Base-by-base conservation (phyloP, 2,797 vertebrate species). In the Gouania willdenowi region DNA sequence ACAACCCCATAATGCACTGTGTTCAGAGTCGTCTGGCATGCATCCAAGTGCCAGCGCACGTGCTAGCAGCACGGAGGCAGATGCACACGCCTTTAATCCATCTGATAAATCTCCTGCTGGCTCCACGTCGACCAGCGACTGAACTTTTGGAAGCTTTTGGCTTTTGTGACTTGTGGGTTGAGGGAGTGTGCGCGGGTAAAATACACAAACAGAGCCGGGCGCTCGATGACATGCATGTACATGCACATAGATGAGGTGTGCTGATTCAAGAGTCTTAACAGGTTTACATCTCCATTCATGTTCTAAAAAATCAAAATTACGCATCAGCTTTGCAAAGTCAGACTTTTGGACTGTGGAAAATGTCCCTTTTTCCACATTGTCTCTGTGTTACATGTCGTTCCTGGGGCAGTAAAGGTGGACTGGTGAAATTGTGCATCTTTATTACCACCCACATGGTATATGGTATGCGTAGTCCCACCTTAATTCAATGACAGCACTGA, bases 71-170 rank as follows among this genome's bases (percentile, higher is more conserved):
- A 23, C 41, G 32, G 51, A 62, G 41, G 63, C 81, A 85, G 71
- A 83, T 70, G 64, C 62, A 77, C 75, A 13, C 37, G 41, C 29
- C 11, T 64, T 38, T 80, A 85, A 87, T 86, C 85, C 79, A 40
- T 32, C 12, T 42, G 67, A 74, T 85, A 83, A 87, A 83, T 74
- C 78, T 82, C 67, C 49, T 64, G 50, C 63, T 72, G 66, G 68
- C 73, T 75, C 31, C 32, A 33, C 9, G 18, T 55, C 48, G 10
- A 23, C 30, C 55, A 55, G 42, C 9, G n/a, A 44, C 31, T 41
- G 26, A 65, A 66, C 63, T 63, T 72, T 66, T 41, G 24, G 56
- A 57, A 29, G 38, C 26, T 41, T 22, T 32, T 45, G 34, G 46
- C 46, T 67, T 72, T 77, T 59, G 69, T 60, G 55, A 36, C 49